A percentile compares a stretch with the other conserved stretches of the same genome.
Conservation (phyloP, 2,888 invertebrate species). For the Phlogophora meticulosa region DNA sequence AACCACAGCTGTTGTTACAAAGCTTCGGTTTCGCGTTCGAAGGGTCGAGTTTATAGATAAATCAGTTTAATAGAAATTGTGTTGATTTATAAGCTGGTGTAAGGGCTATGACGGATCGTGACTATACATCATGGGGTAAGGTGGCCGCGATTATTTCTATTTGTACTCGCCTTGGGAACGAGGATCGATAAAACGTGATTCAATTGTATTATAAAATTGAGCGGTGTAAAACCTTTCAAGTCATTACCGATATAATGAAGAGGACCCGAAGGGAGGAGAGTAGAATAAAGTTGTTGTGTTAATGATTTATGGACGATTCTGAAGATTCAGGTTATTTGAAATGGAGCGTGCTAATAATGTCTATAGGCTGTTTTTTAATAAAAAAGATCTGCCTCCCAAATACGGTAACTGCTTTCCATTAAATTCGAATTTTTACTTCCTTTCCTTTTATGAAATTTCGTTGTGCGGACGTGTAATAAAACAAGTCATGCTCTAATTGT, state of each 20-base stretch:
- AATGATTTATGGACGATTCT: slow-evolving; percentile 21
- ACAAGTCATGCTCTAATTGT: slow-evolving; percentile 55
- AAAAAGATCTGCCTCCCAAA: slow-evolving; percentile 19
- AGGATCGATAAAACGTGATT: slow-evolving; percentile 42
- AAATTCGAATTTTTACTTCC: slow-evolving; percentile 22
- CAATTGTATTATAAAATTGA: slow-evolving; percentile 35
- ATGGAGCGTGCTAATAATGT: slow-evolving; percentile 10
- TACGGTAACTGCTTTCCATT: slow-evolving; percentile 38
- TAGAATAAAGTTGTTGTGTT: slow-evolving; percentile 22
- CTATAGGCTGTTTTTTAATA: background rate
- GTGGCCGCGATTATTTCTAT: slow-evolving; percentile 42
- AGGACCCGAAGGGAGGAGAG: slow-evolving; percentile 7
- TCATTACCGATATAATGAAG: slow-evolving; percentile 27
- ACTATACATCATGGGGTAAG: slow-evolving; percentile 68
- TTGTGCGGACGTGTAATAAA: slow-evolving; percentile 21
- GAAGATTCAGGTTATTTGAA: slow-evolving; percentile 7
- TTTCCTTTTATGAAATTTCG: slow-evolving; percentile 38
- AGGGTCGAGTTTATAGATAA: slow-evolving; percentile 65
- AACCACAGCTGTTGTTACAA: slow-evolving; percentile 28
- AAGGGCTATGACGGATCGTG: slow-evolving; percentile 69
- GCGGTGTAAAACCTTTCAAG: slow-evolving; percentile 35
- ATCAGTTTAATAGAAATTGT: slow-evolving; percentile 67
- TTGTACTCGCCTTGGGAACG: slow-evolving; percentile 29
- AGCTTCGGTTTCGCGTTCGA: slow-evolving; percentile 46
- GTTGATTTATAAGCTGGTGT: slow-evolving; percentile 65